phyloP scores from a whole-genome alignment of 2,797 vertebrate species.

The Myotis pilosus region DNA sequence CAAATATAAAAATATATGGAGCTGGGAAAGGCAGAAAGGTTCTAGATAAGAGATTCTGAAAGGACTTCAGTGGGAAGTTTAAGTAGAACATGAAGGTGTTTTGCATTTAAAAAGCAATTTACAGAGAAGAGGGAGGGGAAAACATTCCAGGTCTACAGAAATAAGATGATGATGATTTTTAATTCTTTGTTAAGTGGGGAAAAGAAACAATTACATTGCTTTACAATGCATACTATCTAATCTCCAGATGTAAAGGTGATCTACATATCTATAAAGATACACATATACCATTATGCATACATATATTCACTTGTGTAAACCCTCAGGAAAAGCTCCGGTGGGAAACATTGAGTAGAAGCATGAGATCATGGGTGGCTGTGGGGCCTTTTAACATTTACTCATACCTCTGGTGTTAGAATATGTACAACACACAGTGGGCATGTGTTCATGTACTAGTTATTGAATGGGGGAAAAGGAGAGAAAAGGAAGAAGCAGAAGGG shows the following conservation, averaged over 20 bases:
- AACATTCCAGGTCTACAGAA: neutral
- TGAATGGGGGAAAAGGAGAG: neutral
- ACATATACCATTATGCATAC: neutral
- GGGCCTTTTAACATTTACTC: neutral
- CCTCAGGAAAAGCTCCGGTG: neutral
- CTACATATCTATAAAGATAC: neutral
- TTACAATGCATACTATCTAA: neutral
- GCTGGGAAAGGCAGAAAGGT: neutral
- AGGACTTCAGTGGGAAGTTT: neutral
- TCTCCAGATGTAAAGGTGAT: neutral
- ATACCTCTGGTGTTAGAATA: neutral
- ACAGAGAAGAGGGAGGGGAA: neutral
- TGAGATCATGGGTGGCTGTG: neutral
- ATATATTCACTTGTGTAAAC: neutral
- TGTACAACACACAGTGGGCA: neutral
- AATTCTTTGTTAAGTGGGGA: neutral
- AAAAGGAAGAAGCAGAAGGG: neutral
- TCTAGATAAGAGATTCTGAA: neutral
- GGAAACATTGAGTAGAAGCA: neutral
- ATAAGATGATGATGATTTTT: neutral
- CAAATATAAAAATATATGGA: neutral
- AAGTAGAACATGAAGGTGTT: constrained; percentile 13
- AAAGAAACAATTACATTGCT: neutral
- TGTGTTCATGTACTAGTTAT: neutral
- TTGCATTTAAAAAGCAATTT: constrained; percentile 14